Evolutionary conservation across 2,113 vertebrate species (phyloP), one percentile per base, ranked within the genome.

Genomic region (Anarhynchus alexandrinus): DNA sequence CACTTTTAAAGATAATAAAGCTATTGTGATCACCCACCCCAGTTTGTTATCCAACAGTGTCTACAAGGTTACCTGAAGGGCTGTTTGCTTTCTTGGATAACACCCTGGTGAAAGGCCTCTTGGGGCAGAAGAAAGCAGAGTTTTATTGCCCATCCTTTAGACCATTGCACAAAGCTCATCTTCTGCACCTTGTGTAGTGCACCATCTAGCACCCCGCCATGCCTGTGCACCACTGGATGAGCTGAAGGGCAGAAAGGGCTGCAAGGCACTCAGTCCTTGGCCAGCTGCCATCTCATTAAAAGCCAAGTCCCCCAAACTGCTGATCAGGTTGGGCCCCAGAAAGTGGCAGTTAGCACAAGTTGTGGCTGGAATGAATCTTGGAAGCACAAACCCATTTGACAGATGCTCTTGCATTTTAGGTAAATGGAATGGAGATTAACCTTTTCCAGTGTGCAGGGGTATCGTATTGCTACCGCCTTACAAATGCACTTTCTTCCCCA

Each of bases 131-230:
- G 59, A n/a, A 59, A 66, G 38, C 32, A 62, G 47, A 51, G 45
- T 5, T 91, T 51, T 80, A 3, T 70, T 25, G 10, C 38, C 22
- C 10, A 18, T 22, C 20, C 26, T 74, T 57, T 27, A 70, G 62
- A 57, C 36, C 42, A 2, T 7, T 51, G 58, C 0, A 0, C 6
- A 70, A 65, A 85, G 32, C 19, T 88, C 54, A 20, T 8, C 15
- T 52, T 51, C 54, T 34, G 45, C 45, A n/a, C 9, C 15, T 36
- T 34, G 5, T n/a, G 45, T 9, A 43, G 26, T 9, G 30, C 43
- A 59, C 7, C 1, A 0, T 14, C 65, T 6, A 40, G 34, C 45
- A 26, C 4, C 62, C 2, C 0, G 0, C 29, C 1, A 0, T 38
- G 67, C 29, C 55, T 0, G 0, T 2, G 70, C 52, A 25, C 29